Evolutionary conservation across 1,140 invertebrate genomes (phyloP), one percentile per base, ranked within the genome.

Genomic region (Calycopis cecrops): DNA sequence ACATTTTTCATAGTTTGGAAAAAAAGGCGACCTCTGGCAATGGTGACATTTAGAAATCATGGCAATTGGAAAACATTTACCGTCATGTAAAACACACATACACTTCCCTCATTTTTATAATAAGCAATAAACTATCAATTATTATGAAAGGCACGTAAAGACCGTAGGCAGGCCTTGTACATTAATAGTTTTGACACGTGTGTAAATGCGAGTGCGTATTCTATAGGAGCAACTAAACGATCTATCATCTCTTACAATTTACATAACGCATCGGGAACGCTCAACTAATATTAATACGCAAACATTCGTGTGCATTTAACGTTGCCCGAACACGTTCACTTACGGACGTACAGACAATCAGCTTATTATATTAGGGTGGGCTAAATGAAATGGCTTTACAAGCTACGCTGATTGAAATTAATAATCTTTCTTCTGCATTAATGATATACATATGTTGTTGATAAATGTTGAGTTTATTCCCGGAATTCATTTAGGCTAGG

Each of bases 281-380:
- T 44, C n/a, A 16, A 44, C 40, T 44, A 44, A 44, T 44, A 44
- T 44, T 44, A 44, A 44, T 44, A 44, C 14, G 40, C 40, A 44
- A 44, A 44, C 14, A 44, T 28, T 28, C 21, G 21, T 9, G 40
- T 17, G 12, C 40, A 44, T 44, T 44, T 18, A 28, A 28, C 21
- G 21, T 44, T 14, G 40, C 40, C 17, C 17, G 14, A 16, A 44
- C 40, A 44, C 40, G 40, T 44, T 17, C 14, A 16, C 40, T 44
- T 16, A 44, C 40, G 11, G 59, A 55, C 40, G 11, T 59, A 55
- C 38, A 67, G 69, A 70, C 75, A 80, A 79, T 78, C 70, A 77
- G 58, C 65, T 69, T 79, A 73, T 73, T 76, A 75, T 75, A 75
- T 76, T 76, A 71, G 54, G 21, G 21, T 28, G 21, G 21, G 21